These are phyloP conservation scores for Latheticus oryzae DNA, from an alignment of 2,888 invertebrate genomes.

Conservation along the genomic window DNA sequence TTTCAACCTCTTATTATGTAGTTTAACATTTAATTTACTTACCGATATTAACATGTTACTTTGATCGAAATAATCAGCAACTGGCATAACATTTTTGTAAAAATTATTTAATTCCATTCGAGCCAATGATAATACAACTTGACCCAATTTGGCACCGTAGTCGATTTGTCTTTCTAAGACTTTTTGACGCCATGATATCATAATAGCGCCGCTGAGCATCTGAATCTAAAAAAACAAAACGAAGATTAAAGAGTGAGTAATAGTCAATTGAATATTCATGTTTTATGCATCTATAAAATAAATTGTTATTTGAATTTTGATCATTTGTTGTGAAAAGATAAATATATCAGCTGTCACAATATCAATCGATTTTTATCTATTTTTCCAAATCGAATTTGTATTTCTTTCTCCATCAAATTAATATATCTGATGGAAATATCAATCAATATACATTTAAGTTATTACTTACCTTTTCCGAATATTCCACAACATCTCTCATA, in stretches of 20 bases:
- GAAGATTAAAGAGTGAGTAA: too few species aligned
- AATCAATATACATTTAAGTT: not conserved
- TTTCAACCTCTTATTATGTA: conserved; percentile 27
- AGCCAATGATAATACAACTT: conserved; percentile 84
- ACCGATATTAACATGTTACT: conserved; percentile 81
- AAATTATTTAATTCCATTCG: conserved; percentile 91
- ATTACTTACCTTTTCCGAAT: conserved; percentile 82
- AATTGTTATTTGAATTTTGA: too few species aligned
- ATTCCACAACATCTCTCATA: conserved; percentile 92
- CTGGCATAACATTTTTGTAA: conserved; percentile 89
- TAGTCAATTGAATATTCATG: too few species aligned
- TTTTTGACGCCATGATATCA: conserved; percentile 89
- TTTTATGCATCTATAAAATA: too few species aligned
- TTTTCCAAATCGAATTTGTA: too few species aligned
- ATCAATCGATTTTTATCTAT: too few species aligned
- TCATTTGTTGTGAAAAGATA: too few species aligned
- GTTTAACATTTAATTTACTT: conserved; percentile 54
- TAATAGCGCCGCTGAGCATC: conserved; percentile 85
- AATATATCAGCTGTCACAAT: too few species aligned
- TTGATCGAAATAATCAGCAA: conserved; percentile 91
- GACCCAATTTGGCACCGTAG: conserved; percentile 89
- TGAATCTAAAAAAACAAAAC: conserved; percentile 75
- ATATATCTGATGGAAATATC: too few species aligned
- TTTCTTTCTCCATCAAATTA: too few species aligned
- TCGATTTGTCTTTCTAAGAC: conserved; percentile 90